phyloP scores from a whole-genome alignment of 2,797 vertebrate species.

The Crax fasciolata region DNA sequence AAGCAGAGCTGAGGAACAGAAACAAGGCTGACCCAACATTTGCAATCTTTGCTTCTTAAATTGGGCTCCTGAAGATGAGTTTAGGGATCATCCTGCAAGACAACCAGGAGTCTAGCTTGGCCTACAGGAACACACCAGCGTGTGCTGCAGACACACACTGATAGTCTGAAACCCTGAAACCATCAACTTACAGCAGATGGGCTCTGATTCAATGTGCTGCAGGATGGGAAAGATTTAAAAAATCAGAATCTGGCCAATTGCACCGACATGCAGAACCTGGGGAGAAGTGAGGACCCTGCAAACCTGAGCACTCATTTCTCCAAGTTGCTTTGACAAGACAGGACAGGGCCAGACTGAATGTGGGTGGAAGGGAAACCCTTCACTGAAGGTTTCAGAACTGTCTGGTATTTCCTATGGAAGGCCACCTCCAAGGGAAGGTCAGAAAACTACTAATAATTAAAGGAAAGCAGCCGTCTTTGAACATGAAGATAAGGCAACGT shows the following conservation, averaged over 20 bases:
- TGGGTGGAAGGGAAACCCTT: neutral
- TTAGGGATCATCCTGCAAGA: neutral
- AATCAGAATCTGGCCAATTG: neutral
- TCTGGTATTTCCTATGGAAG: neutral
- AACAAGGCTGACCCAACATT: neutral
- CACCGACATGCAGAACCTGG: neutral
- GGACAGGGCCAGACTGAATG: neutral
- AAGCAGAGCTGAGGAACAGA: neutral
- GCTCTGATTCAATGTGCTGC: neutral
- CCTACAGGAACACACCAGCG: neutral
- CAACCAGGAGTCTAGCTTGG: neutral
- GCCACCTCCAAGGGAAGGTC: neutral
- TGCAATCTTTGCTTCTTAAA: neutral
- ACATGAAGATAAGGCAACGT: neutral
- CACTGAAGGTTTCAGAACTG: neutral
- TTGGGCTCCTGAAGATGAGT: neutral
- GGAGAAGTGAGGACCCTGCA: neutral
- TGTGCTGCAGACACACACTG: neutral
- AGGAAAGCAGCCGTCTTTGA: neutral
- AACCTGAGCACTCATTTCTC: neutral
- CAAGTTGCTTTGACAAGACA: fast-evolving
- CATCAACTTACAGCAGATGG: neutral
- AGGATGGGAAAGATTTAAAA: neutral
- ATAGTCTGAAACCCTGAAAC: neutral
- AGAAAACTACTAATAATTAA: neutral